Evolutionary conservation across 2,888 invertebrate species (phyloP).

Genomic region (Stegophylla sp.): DNA sequence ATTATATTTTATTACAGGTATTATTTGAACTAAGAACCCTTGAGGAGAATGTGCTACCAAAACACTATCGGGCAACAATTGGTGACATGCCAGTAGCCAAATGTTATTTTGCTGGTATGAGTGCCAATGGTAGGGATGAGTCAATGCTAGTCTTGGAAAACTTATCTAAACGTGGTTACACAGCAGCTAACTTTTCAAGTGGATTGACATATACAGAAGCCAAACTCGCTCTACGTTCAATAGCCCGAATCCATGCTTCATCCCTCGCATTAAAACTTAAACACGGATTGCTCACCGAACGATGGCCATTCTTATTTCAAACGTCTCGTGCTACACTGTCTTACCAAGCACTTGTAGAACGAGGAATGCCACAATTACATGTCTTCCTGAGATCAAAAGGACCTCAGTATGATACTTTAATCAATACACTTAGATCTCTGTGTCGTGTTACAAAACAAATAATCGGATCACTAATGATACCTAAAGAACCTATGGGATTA

Average conservation of each 20-base stretch:
- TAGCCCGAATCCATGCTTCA: conserved; percentile 77
- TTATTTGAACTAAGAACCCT: conserved; percentile 44
- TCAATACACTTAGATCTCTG: conserved; percentile 71
- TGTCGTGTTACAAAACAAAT: conserved; percentile 73
- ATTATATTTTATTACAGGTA: conserved; percentile 32
- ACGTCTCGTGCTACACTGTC: conserved; percentile 81
- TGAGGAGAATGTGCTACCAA: conserved; percentile 20
- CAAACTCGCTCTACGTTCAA: conserved; percentile 74
- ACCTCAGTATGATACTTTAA: conserved; percentile 70
- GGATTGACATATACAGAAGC: conserved; percentile 74
- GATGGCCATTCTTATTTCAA: conserved; percentile 77
- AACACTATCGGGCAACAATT: conserved; percentile 63
- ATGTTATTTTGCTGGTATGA: conserved; percentile 74
- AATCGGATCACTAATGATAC: conserved; percentile 74
- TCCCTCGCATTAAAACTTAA: conserved; percentile 72
- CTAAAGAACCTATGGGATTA: conserved; percentile 76
- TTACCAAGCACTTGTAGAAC: conserved; percentile 78
- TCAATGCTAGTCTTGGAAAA: conserved; percentile 79
- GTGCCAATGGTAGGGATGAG: conserved; percentile 68
- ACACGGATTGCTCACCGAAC: conserved; percentile 66
- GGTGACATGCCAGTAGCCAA: conserved; percentile 74
- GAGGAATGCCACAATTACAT: conserved; percentile 74
- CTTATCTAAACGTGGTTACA: conserved; percentile 72
- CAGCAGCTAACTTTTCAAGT: conserved; percentile 74
- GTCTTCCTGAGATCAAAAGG: conserved; percentile 70